These are phyloP conservation scores for Dipodomys spectabilis DNA, from an alignment of 2,113 vertebrate genomes.

Conservation along the genomic window DNA sequence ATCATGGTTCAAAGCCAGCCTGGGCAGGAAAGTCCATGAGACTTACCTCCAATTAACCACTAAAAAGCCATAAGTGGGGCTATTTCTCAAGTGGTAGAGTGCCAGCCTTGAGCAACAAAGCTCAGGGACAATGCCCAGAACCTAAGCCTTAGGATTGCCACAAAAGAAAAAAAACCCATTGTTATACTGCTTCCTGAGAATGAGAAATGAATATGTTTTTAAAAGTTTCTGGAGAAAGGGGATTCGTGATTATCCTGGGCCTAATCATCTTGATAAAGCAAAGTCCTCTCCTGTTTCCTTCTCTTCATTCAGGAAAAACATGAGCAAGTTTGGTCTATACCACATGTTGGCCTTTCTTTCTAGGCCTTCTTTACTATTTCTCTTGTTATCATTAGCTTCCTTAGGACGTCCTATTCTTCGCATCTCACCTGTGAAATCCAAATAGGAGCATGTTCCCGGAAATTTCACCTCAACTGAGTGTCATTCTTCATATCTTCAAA, in stretches of 20 bases:
- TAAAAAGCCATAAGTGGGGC: too few species aligned
- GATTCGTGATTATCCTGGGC: not conserved
- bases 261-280: not conserved
- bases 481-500: not conserved
- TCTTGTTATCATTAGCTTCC: not conserved
- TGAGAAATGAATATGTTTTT: conserved; percentile 21
- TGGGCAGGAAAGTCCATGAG: too few species aligned
- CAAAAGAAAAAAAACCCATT: not conserved
- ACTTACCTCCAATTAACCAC: too few species aligned
- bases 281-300: not conserved
- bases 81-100: too few species aligned
- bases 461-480: not conserved
- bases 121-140: too few species aligned
- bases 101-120: too few species aligned
- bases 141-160: too few species aligned
- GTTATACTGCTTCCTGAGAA: not conserved
- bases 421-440: not conserved
- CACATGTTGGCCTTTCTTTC: not conserved
- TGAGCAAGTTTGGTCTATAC: not conserved
- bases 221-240: not conserved
- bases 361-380: not conserved
- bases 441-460: not conserved
- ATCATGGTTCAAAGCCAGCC: too few species aligned
- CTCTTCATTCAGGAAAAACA: not conserved
- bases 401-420: not conserved